These are phyloP conservation scores for Onychostruthus taczanowskii DNA, from an alignment of 2,113 vertebrate species.

Conservation along the genomic window DNA sequence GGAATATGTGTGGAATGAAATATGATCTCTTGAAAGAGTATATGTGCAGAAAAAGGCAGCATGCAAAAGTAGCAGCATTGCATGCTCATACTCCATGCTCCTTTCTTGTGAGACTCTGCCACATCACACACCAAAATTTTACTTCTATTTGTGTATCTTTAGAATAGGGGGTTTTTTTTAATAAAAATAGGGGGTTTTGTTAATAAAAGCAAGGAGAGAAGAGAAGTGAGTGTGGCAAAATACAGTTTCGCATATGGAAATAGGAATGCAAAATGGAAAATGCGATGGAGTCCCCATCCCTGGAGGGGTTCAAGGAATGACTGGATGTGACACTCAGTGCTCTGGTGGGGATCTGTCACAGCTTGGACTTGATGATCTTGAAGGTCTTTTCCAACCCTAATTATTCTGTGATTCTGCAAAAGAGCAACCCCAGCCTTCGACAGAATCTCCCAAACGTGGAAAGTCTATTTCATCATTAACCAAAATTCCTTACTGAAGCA, in stretches of 20 bases:
- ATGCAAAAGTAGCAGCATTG: neutral
- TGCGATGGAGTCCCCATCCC: neutral
- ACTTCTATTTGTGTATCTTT: neutral
- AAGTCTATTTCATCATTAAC: neutral
- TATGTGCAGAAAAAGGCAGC: neutral
- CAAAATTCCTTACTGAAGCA: neutral
- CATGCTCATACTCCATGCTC: neutral
- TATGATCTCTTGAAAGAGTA: neutral
- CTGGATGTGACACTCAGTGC: fast-evolving
- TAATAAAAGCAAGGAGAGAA: neutral
- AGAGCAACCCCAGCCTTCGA: neutral
- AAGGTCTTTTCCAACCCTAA: neutral
- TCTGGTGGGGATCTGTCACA: neutral
- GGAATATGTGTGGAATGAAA: neutral
- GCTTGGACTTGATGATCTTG: neutral
- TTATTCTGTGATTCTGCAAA: neutral
- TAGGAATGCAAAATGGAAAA: neutral
- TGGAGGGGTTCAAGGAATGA: neutral
- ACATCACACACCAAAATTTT: neutral
- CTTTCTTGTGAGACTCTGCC: neutral
- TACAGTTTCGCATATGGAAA: fast-evolving
- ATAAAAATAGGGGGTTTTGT: neutral
- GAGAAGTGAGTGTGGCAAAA: neutral
- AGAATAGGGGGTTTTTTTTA: neutral
- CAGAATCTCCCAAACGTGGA: neutral